A percentile compares a stretch with the other conserved stretches of the same genome.
phyloP scores from a whole-genome alignment of 2,888 invertebrate species.

The Tenthredo scrophulariae region DNA sequence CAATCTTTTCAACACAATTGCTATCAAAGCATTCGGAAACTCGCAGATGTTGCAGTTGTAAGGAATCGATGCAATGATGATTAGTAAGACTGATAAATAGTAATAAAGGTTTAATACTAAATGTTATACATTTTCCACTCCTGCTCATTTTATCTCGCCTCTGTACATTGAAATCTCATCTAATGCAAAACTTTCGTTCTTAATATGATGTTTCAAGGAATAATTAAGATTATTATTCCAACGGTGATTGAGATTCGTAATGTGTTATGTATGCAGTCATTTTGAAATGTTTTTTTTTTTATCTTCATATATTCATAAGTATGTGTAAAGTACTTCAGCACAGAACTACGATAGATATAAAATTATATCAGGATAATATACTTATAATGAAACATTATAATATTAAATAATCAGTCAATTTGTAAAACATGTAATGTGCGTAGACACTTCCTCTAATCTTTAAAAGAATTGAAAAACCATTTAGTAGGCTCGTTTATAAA shows the following conservation, averaged over 20 bases:
- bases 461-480: neutral
- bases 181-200: neutral
- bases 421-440: conserved; percentile 35
- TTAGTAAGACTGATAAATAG: conserved; percentile 23
- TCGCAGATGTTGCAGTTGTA: neutral
- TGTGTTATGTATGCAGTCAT: neutral
- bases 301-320: neutral
- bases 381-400: neutral
- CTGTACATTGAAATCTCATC: conserved; percentile 16
- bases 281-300: conserved; percentile 1
- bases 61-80: conserved; percentile 32
- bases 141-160: neutral
- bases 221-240: neutral
- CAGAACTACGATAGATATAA: conserved; percentile 1
- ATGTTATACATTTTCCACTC: conserved; percentile 12
- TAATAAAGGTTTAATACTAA: conserved; percentile 42
- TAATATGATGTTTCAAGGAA: neutral
- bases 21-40: neutral
- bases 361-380: conserved; percentile 14
- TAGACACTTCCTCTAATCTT: neutral
- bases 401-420: conserved; percentile 32
- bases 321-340: neutral
- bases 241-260: neutral
- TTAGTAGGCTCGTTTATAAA: neutral
- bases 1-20: neutral